These are phyloP conservation scores for Trichacis sp. DNA, from an alignment of 2,888 invertebrate species.

Conservation along the genomic window DNA sequence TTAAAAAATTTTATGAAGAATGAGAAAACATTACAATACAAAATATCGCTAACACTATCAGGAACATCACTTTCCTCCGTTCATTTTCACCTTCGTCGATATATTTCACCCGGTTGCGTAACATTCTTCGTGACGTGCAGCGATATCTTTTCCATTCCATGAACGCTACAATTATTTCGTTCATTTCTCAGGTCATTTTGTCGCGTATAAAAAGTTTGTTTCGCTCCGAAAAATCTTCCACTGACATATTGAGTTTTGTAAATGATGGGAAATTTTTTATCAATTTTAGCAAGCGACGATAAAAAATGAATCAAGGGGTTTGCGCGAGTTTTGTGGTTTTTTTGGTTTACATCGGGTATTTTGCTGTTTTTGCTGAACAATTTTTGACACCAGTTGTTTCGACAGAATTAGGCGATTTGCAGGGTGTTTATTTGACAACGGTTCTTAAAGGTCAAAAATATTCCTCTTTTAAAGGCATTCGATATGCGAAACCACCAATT, in stretches of 20 bases:
- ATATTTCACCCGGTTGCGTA: background rate
- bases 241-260: too few species aligned
- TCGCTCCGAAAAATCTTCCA: too few species aligned
- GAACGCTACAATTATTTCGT: background rate
- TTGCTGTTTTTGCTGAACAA: background rate
- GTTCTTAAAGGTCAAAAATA: constrained; percentile 28
- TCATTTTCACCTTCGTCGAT: background rate
- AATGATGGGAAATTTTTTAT: too few species aligned
- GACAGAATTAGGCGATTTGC: constrained; percentile 47
- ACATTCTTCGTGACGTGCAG: background rate
- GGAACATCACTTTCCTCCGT: background rate
- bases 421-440: constrained; percentile 46
- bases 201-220: too few species aligned
- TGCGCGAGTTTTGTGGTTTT: background rate
- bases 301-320: too few species aligned
- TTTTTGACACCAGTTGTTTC: constrained; percentile 20
- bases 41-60: background rate
- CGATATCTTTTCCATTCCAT: background rate
- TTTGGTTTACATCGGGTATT: background rate
- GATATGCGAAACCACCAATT: constrained; percentile 49
- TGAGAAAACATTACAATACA: too few species aligned
- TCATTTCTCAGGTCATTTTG: background rate
- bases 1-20: too few species aligned
- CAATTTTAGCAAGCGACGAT: too few species aligned
- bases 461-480: constrained; percentile 51